Evolutionary conservation across 2,113 vertebrate species (phyloP).

Genomic region (Tragelaphus buxtoni): DNA sequence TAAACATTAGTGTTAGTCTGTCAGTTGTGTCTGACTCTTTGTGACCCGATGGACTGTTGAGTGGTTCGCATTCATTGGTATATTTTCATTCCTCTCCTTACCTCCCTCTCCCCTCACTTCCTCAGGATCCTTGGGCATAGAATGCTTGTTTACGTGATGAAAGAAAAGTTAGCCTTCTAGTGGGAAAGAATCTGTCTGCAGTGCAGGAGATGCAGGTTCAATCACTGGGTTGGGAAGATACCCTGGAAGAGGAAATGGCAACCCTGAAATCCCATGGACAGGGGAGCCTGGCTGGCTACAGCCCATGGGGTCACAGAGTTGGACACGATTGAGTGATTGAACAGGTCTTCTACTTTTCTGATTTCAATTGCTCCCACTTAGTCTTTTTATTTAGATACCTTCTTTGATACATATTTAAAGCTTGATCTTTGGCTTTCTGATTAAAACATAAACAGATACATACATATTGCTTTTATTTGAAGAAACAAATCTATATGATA

Average conservation of each 20-base stretch:
- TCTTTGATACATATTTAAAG: neutral
- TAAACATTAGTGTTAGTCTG: neutral
- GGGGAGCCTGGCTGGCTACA: neutral
- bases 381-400: constrained; percentile 5
- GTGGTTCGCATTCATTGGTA: neutral
- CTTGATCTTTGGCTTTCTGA: constrained; percentile 9
- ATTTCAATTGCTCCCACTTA: neutral
- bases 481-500: neutral
- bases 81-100: neutral
- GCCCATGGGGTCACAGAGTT: neutral
- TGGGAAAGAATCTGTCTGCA: neutral
- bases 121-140: neutral
- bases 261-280: neutral
- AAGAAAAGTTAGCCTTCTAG: constrained; percentile 2
- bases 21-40: neutral
- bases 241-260: neutral
- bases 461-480: neutral
- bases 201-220: neutral
- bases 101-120: neutral
- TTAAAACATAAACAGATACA: neutral
- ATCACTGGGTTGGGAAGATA: neutral
- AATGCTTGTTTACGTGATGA: neutral
- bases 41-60: neutral
- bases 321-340: neutral
- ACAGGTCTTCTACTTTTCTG: neutral